Base-by-base conservation (phyloP, 2,888 invertebrate species). In the Calameuta idolon region DNA sequence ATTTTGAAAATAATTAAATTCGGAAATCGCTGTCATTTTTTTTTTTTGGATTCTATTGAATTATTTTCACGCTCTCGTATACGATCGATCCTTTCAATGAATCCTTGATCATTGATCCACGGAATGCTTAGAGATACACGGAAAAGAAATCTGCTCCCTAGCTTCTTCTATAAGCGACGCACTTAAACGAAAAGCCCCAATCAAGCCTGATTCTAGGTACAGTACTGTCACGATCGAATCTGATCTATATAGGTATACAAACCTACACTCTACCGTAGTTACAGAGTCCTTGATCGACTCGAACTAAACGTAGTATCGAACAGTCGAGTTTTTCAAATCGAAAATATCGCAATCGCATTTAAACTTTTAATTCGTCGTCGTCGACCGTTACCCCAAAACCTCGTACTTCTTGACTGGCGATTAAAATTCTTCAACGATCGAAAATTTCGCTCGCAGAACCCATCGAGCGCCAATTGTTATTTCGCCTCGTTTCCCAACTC, bases 241-340 rank as follows among this genome's bases (percentile, higher is more conserved):
- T 30, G 74, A 35, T 35, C 74, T 74, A 74, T 34, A 74, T 74
- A 74, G 34, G 34, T 30, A 31, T 71, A 74, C 30, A 35, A 30
- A 34, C 30, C 74, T 35, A 34, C 37, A 74, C 74, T 34, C 34
- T 74, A 74, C 74, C 23, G 74, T 34, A 74, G 74, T 71, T 74
- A 74, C 74, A 34, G 74, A 74, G 74, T 35, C 74, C 23, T 34
- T 30, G 37, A 74, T 74, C 37, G 74, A 74, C 74, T 74, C 74
- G 74, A 74, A 74, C 74, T 74, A 74, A 74, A 74, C 74, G 74
- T 74, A 74, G 37, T 74, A 74, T 74, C 74, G 74, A 74, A 74
- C 74, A 34, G 74, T 74, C 74, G 74, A 74, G 74, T 74, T 74
- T 74, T 34, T 55, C 55, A 55, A 34, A 74, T 74, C 74, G 74